Conservation (phyloP, 2,797 vertebrate species). For the Enteromius argenteus region DNA sequence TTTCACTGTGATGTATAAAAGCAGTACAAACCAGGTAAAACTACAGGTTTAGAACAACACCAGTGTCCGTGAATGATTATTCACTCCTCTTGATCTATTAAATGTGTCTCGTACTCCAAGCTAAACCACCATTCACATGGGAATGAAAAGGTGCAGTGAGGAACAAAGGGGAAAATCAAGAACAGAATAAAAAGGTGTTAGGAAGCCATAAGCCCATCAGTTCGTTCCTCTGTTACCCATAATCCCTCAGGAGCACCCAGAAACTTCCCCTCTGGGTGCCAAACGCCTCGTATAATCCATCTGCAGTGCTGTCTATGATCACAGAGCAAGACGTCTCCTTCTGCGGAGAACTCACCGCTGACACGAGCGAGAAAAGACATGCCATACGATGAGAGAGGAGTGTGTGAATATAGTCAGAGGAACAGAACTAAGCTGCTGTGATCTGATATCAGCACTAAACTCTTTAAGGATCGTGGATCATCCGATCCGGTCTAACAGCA, state of each 20-base stretch:
- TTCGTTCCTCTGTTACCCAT: constrained; percentile 44
- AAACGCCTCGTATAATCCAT: constrained; percentile 37
- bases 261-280: constrained; percentile 5
- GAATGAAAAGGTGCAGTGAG: not conserved
- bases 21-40: not conserved
- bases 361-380: constrained; percentile 22
- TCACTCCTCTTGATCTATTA: not conserved
- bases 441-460: constrained; percentile 37
- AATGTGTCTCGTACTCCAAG: not conserved
- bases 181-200: constrained; percentile 11
- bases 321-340: constrained; percentile 24
- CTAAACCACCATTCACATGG: not conserved
- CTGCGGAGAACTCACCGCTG: not conserved
- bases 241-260: constrained; percentile 30
- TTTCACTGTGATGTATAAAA: constrained; percentile 15
- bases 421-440: constrained; percentile 27
- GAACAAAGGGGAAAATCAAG: not conserved
- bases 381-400: constrained; percentile 9
- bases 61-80: not conserved
- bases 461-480: constrained; percentile 14
- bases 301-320: constrained; percentile 14
- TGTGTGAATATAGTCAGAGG: constrained; percentile 32
- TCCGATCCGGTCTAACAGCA: constrained; percentile 11
- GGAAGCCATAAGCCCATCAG: constrained; percentile 35
- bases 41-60: constrained; percentile 7